Percentiles rank a stretch among this genome's conserved stretches.
Evolutionary conservation across 2,888 invertebrate species (phyloP).

Genomic region (Zeuzera pyrina): DNA sequence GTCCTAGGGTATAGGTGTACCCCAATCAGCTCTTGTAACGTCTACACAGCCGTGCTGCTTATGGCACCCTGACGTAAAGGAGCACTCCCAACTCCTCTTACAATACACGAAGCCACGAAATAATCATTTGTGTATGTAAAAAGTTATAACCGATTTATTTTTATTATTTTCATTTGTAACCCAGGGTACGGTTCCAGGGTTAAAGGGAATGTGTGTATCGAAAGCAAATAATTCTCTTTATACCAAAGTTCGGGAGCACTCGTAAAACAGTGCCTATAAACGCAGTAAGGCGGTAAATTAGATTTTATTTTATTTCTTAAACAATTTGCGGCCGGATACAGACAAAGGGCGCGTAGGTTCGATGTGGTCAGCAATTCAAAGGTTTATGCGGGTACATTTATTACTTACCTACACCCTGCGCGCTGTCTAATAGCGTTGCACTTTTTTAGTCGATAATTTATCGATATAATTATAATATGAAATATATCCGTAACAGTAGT

Average conservation of each 20-base stretch:
- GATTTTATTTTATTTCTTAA: slow-evolving; percentile 71
- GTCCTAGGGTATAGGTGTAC: no score
- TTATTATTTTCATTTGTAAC: no score
- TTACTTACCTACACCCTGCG: slow-evolving; percentile 47
- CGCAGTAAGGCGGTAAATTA: slow-evolving; percentile 67
- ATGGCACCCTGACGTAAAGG: no score
- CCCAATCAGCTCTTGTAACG: no score
- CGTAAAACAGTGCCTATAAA: slow-evolving; percentile 40
- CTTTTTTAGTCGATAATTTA: not conserved
- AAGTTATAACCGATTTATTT: no score
- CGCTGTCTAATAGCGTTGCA: slow-evolving; percentile 23
- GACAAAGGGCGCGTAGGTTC: slow-evolving; percentile 65
- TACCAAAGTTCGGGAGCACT: slow-evolving; percentile 2
- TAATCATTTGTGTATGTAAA: no score
- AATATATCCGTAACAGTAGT: not conserved
- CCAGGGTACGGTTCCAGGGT: no score
- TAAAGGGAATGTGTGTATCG: slow-evolving; percentile 46
- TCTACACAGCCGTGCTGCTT: no score
- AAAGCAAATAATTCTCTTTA: slow-evolving; percentile 53
- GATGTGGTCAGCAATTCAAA: slow-evolving; percentile 70
- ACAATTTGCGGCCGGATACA: slow-evolving; percentile 64
- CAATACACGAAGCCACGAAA: no score
- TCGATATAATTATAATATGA: not conserved
- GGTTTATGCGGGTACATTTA: slow-evolving; percentile 64
- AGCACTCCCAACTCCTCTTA: no score